Conservation (phyloP, 1,140 invertebrate genomes). For the Brachionus manjavacas region DNA sequence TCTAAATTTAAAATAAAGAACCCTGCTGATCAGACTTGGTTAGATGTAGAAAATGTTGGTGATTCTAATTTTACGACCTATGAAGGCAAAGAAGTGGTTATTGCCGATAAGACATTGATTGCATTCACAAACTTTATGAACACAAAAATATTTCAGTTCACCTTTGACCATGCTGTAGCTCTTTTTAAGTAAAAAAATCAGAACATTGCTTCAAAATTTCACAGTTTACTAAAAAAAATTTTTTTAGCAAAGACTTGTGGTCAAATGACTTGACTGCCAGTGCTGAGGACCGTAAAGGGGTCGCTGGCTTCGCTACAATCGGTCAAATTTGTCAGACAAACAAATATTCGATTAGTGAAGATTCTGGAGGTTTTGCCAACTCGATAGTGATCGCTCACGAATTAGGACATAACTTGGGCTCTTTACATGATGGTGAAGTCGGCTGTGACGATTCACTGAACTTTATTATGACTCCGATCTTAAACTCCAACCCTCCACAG, state of each 20-base stretch:
- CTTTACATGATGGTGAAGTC: background rate
- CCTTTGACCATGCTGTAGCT: constrained; percentile 10
- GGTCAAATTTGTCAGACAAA: background rate
- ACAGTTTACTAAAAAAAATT: background rate
- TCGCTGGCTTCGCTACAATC: background rate
- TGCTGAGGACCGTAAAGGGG: background rate
- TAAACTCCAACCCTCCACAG: background rate
- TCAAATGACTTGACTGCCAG: background rate
- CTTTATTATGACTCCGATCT: background rate
- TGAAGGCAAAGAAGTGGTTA: background rate
- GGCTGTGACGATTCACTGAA: background rate
- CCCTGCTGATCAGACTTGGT: background rate
- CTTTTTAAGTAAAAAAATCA: background rate
- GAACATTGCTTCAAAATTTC: no score
- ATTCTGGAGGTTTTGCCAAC: background rate
- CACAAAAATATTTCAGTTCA: background rate
- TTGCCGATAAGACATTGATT: background rate
- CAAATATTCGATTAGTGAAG: background rate
- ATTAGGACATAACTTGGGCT: constrained; percentile 15
- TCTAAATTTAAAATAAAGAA: background rate
- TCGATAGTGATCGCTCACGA: constrained; percentile 2
- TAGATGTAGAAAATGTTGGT: background rate
- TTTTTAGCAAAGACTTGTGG: constrained; percentile 28
- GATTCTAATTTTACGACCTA: background rate
- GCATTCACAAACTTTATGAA: background rate